phyloP scores from a whole-genome alignment of 1,140 invertebrate species.

The Leucophenga varia region DNA sequence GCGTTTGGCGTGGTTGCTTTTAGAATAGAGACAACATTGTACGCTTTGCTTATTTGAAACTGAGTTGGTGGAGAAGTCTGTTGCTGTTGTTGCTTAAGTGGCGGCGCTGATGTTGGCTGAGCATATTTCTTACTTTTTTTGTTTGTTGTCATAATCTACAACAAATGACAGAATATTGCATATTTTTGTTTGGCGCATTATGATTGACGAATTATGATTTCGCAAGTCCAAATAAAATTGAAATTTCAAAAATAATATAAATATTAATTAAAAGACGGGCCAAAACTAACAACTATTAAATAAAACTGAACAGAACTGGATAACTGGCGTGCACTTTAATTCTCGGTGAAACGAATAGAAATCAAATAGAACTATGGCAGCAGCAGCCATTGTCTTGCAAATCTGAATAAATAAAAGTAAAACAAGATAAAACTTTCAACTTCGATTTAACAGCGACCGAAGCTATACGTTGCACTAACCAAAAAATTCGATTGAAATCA shows the following conservation, averaged over 20 bases:
- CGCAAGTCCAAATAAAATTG: not conserved
- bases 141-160: slow-evolving; percentile 43
- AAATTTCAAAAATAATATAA: not conserved
- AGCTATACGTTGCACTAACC: too few relatives aligned
- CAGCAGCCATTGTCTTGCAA: too few relatives aligned
- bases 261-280: not conserved
- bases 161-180: slow-evolving; percentile 28
- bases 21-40: slow-evolving; percentile 32
- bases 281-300: not conserved
- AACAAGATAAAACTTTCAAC: too few relatives aligned
- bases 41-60: slow-evolving; percentile 38
- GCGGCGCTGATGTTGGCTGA: slow-evolving; percentile 19
- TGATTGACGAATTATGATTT: not conserved
- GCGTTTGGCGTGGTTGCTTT: slow-evolving; percentile 22
- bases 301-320: not conserved
- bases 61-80: slow-evolving; percentile 22
- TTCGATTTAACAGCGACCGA: too few relatives aligned
- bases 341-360: too few relatives aligned
- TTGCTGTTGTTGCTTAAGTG: slow-evolving; percentile 19
- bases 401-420: too few relatives aligned
- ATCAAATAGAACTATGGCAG: too few relatives aligned
- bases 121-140: slow-evolving; percentile 40
- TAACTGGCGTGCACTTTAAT: too few relatives aligned
- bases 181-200: slow-evolving; percentile 9
- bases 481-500: not conserved